A percentile compares a stretch with the other conserved stretches of the same genome.
These are phyloP conservation scores for Antrozous pallidus DNA, from an alignment of 2,797 vertebrate genomes.

Conservation along the genomic window DNA sequence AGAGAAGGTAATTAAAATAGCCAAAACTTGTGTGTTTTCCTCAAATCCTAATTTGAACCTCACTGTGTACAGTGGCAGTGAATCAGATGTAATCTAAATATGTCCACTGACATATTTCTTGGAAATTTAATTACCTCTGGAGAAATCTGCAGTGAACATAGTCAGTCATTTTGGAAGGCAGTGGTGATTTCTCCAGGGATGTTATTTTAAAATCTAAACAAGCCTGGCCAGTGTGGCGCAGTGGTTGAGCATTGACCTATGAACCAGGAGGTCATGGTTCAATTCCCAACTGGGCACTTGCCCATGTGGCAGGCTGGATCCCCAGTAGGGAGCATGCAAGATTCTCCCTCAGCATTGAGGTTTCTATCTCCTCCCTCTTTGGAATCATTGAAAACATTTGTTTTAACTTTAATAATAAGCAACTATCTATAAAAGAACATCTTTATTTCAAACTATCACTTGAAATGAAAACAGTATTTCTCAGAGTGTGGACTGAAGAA, in stretches of 20 bases:
- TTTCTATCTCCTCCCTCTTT: background rate
- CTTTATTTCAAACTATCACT: constrained; percentile 9
- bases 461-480: constrained; percentile 30
- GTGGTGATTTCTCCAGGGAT: background rate
- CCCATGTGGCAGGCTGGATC: too few relatives aligned
- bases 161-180: background rate
- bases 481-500: background rate
- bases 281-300: background rate
- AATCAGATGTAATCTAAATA: background rate
- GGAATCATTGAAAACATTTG: background rate
- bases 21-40: background rate
- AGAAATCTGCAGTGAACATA: background rate
- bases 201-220: constrained; percentile 38
- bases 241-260: background rate
- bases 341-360: background rate
- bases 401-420: background rate
- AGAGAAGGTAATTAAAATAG: background rate
- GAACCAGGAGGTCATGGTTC: background rate
- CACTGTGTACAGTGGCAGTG: background rate
- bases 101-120: background rate
- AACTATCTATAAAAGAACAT: constrained; percentile 6
- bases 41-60: background rate
- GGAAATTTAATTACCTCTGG: background rate
- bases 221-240: background rate
- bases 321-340: too few relatives aligned